Conservation (phyloP, 2,797 vertebrate species). For the Cryptoblepharus egeriae region DNA sequence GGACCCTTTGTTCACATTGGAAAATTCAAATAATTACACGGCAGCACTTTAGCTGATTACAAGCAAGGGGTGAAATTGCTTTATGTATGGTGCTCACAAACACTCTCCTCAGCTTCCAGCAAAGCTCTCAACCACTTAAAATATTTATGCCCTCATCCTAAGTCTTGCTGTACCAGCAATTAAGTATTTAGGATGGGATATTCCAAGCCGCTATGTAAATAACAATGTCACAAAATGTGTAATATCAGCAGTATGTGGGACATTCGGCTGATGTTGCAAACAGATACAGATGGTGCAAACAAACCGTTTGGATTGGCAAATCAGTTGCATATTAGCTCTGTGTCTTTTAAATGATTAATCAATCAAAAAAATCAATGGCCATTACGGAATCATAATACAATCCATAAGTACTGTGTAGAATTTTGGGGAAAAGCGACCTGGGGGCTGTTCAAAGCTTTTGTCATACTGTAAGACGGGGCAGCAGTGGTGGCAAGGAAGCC, state of each 20-base stretch:
- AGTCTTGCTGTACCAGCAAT: constrained; percentile 5
- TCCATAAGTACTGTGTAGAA: background rate
- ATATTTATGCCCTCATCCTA: constrained; percentile 40
- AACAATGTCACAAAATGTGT: background rate
- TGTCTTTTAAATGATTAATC: background rate
- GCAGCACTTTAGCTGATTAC: constrained; percentile 7
- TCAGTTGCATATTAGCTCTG: background rate
- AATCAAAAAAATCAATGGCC: background rate
- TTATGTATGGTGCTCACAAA: constrained; percentile 51
- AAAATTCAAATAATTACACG: constrained; percentile 55
- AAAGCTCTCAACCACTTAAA: constrained; percentile 43
- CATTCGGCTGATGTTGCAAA: background rate
- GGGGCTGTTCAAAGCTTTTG: background rate
- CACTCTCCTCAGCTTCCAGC: constrained; percentile 35
- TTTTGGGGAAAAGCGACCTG: background rate
- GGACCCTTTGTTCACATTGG: constrained; percentile 32
- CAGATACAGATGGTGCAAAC: background rate
- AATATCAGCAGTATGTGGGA: background rate
- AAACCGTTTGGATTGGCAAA: background rate
- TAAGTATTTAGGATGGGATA: constrained; percentile 7
- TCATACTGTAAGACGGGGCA: background rate
- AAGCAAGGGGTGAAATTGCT: constrained; percentile 7
- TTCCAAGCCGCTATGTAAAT: background rate
- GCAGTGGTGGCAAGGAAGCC: background rate
- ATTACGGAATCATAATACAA: background rate